Conservation (phyloP, 2,113 vertebrate genomes). For the Neodontobutis hainanensis region DNA sequence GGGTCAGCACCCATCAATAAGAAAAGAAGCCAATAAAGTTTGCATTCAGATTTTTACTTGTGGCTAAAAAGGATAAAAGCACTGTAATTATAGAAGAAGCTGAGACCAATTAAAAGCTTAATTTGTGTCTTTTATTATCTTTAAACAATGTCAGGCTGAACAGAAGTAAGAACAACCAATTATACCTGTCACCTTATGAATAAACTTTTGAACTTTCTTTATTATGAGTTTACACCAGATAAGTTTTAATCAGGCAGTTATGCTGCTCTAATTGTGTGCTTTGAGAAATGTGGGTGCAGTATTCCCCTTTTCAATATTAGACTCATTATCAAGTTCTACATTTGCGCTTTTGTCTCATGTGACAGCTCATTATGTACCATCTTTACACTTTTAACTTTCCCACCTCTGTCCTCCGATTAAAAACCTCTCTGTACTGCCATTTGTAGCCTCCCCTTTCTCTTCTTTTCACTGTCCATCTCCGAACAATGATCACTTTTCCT, state of each 20-base stretch:
- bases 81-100: neutral
- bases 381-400: constrained; percentile 12
- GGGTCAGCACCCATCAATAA: constrained; percentile 2
- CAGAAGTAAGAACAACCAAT: neutral
- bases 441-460: neutral
- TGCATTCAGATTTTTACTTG: neutral
- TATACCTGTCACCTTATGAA: constrained; percentile 23
- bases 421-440: neutral
- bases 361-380: constrained; percentile 50
- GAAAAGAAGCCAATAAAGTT: constrained; percentile 10
- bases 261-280: constrained; percentile 24
- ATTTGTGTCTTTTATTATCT: constrained; percentile 19
- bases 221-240: constrained; percentile 3
- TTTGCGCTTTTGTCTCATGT: constrained; percentile 56
- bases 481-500: neutral
- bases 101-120: neutral
- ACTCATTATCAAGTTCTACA: constrained; percentile 58
- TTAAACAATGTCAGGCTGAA: constrained; percentile 16
- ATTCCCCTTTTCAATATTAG: constrained; percentile 27
- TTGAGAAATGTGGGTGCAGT: constrained; percentile 20
- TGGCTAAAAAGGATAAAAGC: neutral
- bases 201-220: constrained; percentile 18
- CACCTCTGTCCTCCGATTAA: constrained; percentile 2
- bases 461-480: neutral
- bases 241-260: constrained; percentile 37